Evolutionary conservation across 1,140 invertebrate species (phyloP), one percentile per base, ranked within the genome.

Genomic region (Coptotermes formosanus): DNA sequence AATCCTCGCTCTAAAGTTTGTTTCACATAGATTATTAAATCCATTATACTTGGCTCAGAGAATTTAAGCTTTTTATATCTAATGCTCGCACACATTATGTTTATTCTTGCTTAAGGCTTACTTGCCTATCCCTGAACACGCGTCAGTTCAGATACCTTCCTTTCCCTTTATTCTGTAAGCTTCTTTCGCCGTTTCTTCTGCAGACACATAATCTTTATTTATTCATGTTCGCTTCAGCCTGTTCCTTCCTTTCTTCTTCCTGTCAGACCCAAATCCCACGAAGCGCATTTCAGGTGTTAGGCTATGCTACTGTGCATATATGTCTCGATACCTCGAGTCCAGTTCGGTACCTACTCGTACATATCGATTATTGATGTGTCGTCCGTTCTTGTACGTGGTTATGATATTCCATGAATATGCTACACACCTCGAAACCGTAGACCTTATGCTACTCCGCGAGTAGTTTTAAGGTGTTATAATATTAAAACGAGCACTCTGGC

Each of bases 131-230:
- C 25, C n/a, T 30, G n/a, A 30, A 75, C 64, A 30, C 64, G 64
- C 64, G 64, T 75, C 64, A 30, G 64, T 75, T 30, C 64, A 75
- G 30, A 75, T 75, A 75, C 30, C 64, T 75, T 75, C 64, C n/a
- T 30, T 16, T 75, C n/a, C 64, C n/a, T 8, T n/a, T 75, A 75
- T 75, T 75, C 64, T 30, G 64, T 75, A 75, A 75, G 64, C 64
- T 75, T 75, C 64, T 75, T 75, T 30, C 64, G 25, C 64, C 64
- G 25, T 30, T 75, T 75, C 64, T 75, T n/a, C 64, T 25, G 11
- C 8, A 75, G 25, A n/a, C 8, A 25, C 64, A 75, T 75, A 75
- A 75, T 75, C 64, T 75, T 75, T 75, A 75, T 75, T 75, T 75
- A 75, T 75, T 75, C 64, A 75, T 75, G n/a, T 75, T 75, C n/a